These are phyloP conservation scores for Pomacea maculata DNA, from an alignment of 1,140 invertebrate species.

Conservation along the genomic window DNA sequence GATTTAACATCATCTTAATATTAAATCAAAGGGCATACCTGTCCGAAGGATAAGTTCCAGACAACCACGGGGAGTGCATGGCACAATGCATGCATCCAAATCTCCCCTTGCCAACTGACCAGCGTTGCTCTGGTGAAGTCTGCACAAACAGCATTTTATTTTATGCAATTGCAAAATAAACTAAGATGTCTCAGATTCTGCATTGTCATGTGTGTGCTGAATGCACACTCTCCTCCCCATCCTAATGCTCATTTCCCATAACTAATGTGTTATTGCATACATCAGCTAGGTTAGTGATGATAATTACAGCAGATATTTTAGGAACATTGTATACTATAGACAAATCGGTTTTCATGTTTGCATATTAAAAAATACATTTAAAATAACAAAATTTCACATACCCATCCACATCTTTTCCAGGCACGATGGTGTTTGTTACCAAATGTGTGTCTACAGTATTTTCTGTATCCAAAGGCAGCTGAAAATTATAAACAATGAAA, in stretches of 20 bases:
- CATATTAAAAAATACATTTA: too few species aligned
- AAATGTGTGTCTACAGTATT: constrained; percentile 85
- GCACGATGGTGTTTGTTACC: constrained; percentile 86
- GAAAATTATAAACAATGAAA: constrained; percentile 22
- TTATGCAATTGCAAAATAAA: too few species aligned
- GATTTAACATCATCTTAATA: too few species aligned
- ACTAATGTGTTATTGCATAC: too few species aligned
- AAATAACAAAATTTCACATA: constrained; percentile 65
- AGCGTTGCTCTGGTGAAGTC: constrained; percentile 89
- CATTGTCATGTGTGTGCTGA: too few species aligned
- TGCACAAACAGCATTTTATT: constrained; percentile 52
- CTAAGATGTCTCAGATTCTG: too few species aligned
- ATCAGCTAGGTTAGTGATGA: too few species aligned
- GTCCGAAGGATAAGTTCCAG: constrained; percentile 88
- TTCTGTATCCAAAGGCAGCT: constrained; percentile 88
- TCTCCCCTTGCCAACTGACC: constrained; percentile 82
- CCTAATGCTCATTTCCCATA: too few species aligned
- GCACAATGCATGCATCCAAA: constrained; percentile 81
- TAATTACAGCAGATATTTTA: too few species aligned
- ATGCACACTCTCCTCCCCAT: too few species aligned
- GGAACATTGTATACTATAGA: too few species aligned
- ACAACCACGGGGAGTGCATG: constrained; percentile 93
- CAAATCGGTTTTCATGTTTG: too few species aligned
- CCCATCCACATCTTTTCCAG: constrained; percentile 96
- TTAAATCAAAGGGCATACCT: constrained; percentile 38